Base-by-base conservation (phyloP, 2,113 vertebrate genomes). In the Columba livia region DNA sequence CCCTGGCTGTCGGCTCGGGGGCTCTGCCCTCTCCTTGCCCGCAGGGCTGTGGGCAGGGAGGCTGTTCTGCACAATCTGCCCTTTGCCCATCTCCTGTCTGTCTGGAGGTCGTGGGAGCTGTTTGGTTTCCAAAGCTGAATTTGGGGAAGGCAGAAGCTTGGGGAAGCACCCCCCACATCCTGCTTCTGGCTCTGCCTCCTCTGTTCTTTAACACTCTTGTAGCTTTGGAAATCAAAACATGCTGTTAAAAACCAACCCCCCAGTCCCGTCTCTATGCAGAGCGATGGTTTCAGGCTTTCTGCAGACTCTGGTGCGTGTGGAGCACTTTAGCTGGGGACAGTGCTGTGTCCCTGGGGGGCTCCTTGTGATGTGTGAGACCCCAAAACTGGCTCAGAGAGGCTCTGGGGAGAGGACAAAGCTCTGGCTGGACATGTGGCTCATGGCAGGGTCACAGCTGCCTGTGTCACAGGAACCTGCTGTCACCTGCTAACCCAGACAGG, bases 231-330 rank as follows among this genome's bases (percentile, higher is more conserved):
- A 42, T 38, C 29, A n/a, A 69, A 31, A 38, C 3, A 16, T 15
- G 48, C 18, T 57, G 28, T 24, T 2, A 31, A 34, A 67, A n/a
- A 6, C 51, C 23, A 8, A 8, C 1, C 8, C 23, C 38, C 14
- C 28, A 31, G 31, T 3, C 2, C 6, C 9, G 9, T 3, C 19
- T 20, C 13, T 15, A 0, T 2, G 1, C 2, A 32, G 26, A 23
- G 51, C 0, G 6, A 13, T 15, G 32, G 29, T 6, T 77, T 36
- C 3, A 10, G 64, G 79, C 70, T 73, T 29, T 9, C 58, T 21
- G 14, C 60, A 78, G 54, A 5, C 70, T 34, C 60, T 14, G 24
- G 56, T 4, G 17, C 7, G 61, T 14, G 21, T 6, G 12, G 51
- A 18, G 50, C 2, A 1, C 0, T 20, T 40, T 29, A 6, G 23